phyloP scores from a whole-genome alignment of 2,113 vertebrate species.

The Caracal caracal region DNA sequence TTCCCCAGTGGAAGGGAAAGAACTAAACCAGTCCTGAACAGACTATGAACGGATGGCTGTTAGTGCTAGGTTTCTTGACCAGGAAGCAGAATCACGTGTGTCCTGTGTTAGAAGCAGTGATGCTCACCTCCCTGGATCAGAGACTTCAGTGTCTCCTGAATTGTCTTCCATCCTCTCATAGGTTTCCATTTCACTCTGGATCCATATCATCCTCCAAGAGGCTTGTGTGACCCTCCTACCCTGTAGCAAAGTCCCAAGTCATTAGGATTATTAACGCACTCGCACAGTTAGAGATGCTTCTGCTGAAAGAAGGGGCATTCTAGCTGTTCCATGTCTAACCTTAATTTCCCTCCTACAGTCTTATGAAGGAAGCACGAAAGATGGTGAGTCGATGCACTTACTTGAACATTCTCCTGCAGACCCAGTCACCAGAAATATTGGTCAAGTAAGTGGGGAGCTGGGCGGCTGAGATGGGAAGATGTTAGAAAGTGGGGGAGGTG shows the following conservation, averaged over 20 bases:
- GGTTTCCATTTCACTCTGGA: background rate
- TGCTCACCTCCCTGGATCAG: background rate
- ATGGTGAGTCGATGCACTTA: constrained; percentile 99
- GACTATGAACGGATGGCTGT: background rate
- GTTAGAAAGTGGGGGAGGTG: background rate
- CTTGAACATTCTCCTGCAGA: constrained; percentile 96
- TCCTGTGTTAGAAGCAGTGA: background rate
- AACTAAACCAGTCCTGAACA: background rate
- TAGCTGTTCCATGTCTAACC: background rate
- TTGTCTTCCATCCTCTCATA: background rate
- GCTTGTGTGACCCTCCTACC: background rate
- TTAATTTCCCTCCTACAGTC: constrained; percentile 78
- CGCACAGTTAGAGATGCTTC: background rate
- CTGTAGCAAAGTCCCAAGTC: background rate
- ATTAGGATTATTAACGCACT: background rate
- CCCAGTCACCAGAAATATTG: constrained; percentile 92
- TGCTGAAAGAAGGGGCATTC: background rate
- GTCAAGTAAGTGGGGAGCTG: constrained; percentile 86
- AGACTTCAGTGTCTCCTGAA: background rate
- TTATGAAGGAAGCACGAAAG: constrained; percentile 97
- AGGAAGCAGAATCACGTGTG: background rate
- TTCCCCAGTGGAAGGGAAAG: background rate
- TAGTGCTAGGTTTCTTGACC: background rate
- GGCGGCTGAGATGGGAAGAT: background rate
- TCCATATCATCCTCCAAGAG: background rate